Conservation (phyloP, 2,113 vertebrate species). For the Bungarus multicinctus region DNA sequence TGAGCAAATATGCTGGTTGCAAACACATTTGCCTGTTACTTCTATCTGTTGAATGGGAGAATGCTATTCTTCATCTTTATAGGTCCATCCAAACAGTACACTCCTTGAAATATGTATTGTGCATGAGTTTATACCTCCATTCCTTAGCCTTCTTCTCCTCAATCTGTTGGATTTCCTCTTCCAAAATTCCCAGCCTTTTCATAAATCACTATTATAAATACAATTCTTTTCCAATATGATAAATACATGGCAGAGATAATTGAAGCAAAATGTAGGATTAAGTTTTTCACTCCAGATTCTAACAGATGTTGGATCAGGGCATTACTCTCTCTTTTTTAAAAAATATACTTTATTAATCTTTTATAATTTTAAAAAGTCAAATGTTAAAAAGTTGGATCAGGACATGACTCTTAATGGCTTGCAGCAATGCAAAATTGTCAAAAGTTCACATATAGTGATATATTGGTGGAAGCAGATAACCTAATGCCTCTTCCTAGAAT, state of each 20-base stretch:
- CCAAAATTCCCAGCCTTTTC: not conserved
- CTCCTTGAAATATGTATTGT: not conserved
- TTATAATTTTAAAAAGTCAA: no score
- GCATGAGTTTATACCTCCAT: not conserved
- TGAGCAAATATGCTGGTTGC: not conserved
- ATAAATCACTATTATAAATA: not conserved
- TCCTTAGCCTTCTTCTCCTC: not conserved
- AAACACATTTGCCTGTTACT: not conserved
- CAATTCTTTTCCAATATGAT: not conserved
- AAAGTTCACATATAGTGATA: not conserved
- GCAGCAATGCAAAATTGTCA: not conserved
- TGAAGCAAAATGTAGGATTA: not conserved
- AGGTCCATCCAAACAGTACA: not conserved
- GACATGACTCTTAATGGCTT: not conserved
- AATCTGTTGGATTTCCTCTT: not conserved
- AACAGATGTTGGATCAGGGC: not conserved
- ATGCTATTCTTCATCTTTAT: not conserved
- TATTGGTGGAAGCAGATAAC: not conserved
- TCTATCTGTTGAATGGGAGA: not conserved
- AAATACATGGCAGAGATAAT: not conserved
- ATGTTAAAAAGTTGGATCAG: no score
- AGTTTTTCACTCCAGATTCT: not conserved
- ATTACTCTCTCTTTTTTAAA: not conserved
- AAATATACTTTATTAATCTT: no score
- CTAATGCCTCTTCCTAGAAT: no score